These are phyloP conservation scores for Loriculus beryllinus DNA, from an alignment of 2,797 vertebrate species.

Conservation along the genomic window DNA sequence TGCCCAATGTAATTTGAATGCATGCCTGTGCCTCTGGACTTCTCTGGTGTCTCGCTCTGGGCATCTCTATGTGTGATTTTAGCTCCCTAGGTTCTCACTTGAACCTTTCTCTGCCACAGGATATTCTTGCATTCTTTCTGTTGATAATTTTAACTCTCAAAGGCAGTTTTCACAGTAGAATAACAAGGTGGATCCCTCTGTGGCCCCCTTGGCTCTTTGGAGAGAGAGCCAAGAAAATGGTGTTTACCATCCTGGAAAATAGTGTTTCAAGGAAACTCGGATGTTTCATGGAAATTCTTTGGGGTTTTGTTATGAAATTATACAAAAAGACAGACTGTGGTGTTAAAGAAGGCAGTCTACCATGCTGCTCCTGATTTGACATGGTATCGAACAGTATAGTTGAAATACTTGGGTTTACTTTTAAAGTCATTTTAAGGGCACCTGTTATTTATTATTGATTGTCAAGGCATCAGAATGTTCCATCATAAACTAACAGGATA, in stretches of 20 bases:
- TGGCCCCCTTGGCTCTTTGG: not conserved
- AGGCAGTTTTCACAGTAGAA: not conserved
- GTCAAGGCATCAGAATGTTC: not conserved
- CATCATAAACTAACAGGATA: not conserved
- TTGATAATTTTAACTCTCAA: not conserved
- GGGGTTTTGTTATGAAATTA: not conserved
- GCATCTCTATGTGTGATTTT: not conserved
- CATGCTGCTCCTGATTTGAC: not conserved
- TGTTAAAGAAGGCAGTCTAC: not conserved
- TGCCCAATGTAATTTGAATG: not conserved
- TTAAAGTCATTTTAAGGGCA: not conserved
- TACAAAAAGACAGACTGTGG: not conserved
- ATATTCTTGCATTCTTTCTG: not conserved
- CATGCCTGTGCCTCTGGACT: fast-evolving
- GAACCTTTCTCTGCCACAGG: not conserved
- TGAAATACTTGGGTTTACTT: not conserved
- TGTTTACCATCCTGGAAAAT: too few relatives aligned
- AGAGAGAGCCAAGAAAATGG: too few relatives aligned
- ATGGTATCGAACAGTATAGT: fast-evolving
- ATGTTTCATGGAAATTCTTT: not conserved
- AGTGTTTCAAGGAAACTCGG: not conserved
- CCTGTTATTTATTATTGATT: not conserved
- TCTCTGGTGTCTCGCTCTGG: not conserved
- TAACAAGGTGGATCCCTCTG: fast-evolving
- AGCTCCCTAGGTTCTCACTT: not conserved